Evolutionary conservation across 35 echinoderm and acorn worm genomes (phyloP), one percentile per base, ranked within the genome.

Genomic region (Holothuria glaberrima): DNA sequence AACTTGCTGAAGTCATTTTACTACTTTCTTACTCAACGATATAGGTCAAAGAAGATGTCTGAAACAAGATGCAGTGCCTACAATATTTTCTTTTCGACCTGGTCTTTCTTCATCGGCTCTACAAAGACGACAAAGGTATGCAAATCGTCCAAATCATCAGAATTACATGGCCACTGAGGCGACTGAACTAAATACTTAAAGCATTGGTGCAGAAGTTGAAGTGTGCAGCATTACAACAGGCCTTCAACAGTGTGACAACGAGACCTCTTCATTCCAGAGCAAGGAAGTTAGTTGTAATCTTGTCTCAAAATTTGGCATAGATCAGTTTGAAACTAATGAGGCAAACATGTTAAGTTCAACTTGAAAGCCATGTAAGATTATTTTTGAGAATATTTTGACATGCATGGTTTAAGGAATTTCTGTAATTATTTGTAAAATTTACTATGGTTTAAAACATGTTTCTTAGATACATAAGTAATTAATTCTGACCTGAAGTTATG

Each of bases 161-260:
- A 6, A 67, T 16, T 3, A 16, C 6, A 24, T 67, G 4, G 4
- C 44, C 44, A 5, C 44, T 46, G 44, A 46, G 4, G 4, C 44
- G 10, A 67, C 4, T 3, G 4, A 67, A 22, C n/a, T n/a, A n/a
- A n/a, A n/a, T n/a, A n/a, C n/a, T n/a, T 30, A 5, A 16, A 30
- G 29, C 29, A 16, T 67, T 67, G 63, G 63, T 24, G 21, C 63
- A 67, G 63, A 67, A 67, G 63, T 67, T 22, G 63, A 67, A 67
- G 63, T 67, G 4, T 24, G 63, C 16, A 24, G n/a, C n/a, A n/a
- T 30, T 5, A 67, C 21, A 16, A 24, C 21, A 22, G 6, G 16
- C 3, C 21, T 24, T 6, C 63, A 67, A 16, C 29, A 30, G n/a
- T n/a, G n/a, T n/a, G n/a, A 24, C 29, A 30, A 67, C 4, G 4